phyloP scores from a whole-genome alignment of 2,888 invertebrate species.

The Tineola bisselliella region DNA sequence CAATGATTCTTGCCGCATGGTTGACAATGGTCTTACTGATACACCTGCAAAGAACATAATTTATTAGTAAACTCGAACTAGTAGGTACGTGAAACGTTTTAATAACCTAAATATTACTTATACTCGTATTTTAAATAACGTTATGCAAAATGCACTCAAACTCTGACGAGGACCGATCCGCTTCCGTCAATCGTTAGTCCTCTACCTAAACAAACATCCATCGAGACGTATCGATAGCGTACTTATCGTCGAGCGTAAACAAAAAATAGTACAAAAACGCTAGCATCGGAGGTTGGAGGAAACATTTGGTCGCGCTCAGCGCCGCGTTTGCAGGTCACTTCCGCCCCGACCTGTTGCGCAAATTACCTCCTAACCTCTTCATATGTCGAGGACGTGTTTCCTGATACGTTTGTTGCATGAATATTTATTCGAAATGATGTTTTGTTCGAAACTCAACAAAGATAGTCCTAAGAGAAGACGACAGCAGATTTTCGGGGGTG shows the following conservation, averaged over 20 bases:
- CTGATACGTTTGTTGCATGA: background rate
- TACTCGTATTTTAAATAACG: background rate
- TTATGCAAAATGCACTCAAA: background rate
- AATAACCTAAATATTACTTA: background rate
- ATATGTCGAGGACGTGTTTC: conserved; percentile 2
- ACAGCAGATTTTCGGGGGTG: background rate
- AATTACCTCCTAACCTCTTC: conserved; percentile 32
- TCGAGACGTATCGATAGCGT: conserved; percentile 61
- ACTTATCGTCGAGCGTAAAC: conserved; percentile 52
- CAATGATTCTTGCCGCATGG: conserved; percentile 59
- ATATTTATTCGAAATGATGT: background rate
- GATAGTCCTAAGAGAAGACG: background rate
- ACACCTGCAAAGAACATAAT: conserved; percentile 42
- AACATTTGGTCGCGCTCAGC: conserved; percentile 65
- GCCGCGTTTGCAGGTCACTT: conserved; percentile 54
- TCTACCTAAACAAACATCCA: conserved; percentile 56
- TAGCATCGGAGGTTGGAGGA: conserved; percentile 45
- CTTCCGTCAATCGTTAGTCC: conserved; percentile 52
- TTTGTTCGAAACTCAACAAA: background rate
- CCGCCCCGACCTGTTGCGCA: conserved; percentile 68
- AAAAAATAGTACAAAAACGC: conserved; percentile 55
- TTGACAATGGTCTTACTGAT: conserved; percentile 58
- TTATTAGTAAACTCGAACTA: background rate
- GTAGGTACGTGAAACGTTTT: background rate
- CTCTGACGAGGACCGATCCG: conserved; percentile 21